Evolutionary conservation across 2,888 invertebrate genomes (phyloP).

Genomic region (Diarsia mendica): DNA sequence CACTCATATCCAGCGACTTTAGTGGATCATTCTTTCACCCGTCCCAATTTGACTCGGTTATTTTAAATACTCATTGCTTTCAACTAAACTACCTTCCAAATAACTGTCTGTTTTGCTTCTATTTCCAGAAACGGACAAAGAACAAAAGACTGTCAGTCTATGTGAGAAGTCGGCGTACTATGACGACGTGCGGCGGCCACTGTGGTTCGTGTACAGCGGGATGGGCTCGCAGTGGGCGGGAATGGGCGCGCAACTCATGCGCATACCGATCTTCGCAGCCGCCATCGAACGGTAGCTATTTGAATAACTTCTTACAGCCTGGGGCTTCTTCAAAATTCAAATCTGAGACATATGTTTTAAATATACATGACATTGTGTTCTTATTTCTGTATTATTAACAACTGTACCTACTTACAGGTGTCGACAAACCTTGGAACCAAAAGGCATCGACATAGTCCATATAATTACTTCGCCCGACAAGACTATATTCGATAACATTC

Average conservation of each 20-base stretch:
- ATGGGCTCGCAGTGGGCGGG: constrained; percentile 80
- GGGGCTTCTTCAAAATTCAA: background rate
- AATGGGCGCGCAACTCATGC: constrained; percentile 92
- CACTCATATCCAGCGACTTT: background rate
- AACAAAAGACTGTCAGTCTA: background rate
- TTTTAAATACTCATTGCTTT: background rate
- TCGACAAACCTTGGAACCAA: too few relatives aligned
- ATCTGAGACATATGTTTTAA: too few relatives aligned
- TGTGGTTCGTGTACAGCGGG: constrained; percentile 2
- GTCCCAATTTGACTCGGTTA: background rate
- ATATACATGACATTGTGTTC: background rate
- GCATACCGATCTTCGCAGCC: constrained; percentile 86
- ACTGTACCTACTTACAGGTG: constrained; percentile 72
- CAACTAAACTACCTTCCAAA: background rate
- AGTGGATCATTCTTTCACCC: background rate
- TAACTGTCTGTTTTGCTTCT: background rate
- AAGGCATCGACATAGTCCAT: constrained; percentile 75
- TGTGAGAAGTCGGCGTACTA: background rate
- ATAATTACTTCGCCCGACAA: constrained; percentile 92
- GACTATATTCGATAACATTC: constrained; percentile 86
- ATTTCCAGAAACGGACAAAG: background rate
- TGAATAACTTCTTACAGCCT: background rate
- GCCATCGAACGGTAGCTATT: background rate
- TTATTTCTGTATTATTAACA: constrained; percentile 82
- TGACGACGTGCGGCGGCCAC: background rate